These are phyloP conservation scores for Monodelphis domestica DNA, from an alignment of 2,797 vertebrate species.

Conservation along the genomic window DNA sequence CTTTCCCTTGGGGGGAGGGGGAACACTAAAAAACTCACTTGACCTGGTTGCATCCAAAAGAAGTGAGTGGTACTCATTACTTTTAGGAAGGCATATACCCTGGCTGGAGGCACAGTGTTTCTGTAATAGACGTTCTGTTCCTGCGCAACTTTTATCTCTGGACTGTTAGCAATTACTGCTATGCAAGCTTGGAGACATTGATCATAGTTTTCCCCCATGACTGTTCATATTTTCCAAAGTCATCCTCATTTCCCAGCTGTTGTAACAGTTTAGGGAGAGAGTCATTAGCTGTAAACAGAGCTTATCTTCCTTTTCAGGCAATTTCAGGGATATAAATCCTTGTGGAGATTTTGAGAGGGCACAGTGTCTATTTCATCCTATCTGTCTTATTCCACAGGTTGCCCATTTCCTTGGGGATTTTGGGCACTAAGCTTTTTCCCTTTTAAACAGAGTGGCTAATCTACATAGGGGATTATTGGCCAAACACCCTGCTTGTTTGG, in stretches of 20 bases:
- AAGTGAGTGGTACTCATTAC: neutral
- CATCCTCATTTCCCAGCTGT: neutral
- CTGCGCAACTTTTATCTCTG: slow-evolving; percentile 7
- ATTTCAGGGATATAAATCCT: slow-evolving; percentile 10
- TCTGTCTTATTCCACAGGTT: neutral
- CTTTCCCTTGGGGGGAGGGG: slow-evolving; percentile 29
- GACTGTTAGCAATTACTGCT: neutral
- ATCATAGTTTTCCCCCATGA: neutral
- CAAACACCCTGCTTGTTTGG: neutral
- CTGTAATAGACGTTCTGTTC: slow-evolving; percentile 7
- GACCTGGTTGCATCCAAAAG: slow-evolving; percentile 1
- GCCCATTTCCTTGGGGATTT: neutral
- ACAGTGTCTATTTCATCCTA: neutral
- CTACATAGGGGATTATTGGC: neutral
- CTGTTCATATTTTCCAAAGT: neutral
- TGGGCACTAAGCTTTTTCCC: neutral
- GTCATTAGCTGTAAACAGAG: neutral
- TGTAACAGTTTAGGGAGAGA: slow-evolving; percentile 39
- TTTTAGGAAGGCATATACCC: neutral
- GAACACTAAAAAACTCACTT: neutral
- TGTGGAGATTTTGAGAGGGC: neutral
- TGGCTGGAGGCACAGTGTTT: neutral
- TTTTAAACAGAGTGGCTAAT: neutral
- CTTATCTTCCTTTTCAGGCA: slow-evolving; percentile 7
- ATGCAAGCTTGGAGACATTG: neutral